Evolutionary conservation across 2,113 vertebrate genomes (phyloP).

Genomic region (Cochlearius cochlearius): DNA sequence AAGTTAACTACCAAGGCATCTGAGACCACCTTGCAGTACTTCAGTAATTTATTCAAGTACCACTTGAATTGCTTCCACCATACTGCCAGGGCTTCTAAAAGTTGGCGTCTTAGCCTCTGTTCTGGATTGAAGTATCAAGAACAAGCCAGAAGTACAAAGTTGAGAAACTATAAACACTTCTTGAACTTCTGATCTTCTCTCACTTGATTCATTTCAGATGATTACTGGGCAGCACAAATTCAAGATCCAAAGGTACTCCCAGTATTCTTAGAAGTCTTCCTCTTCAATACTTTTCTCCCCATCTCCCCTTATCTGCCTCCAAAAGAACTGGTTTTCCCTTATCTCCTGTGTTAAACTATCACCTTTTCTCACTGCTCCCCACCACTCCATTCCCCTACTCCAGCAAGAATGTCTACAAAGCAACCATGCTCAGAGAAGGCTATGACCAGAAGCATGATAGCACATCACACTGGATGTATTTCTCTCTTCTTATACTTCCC

Average conservation of each 20-base stretch:
- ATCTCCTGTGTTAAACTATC: neutral
- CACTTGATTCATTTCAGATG: neutral
- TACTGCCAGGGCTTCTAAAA: neutral
- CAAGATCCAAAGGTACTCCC: neutral
- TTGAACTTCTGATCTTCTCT: neutral
- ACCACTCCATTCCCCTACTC: accelerated
- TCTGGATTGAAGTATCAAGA: neutral
- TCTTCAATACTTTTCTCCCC: neutral
- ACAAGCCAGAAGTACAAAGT: neutral
- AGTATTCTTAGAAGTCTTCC: neutral
- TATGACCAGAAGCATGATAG: neutral
- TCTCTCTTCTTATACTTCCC: neutral
- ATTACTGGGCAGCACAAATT: neutral
- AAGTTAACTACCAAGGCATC: neutral
- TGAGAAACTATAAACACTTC: neutral
- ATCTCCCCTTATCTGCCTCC: neutral
- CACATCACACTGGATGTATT: neutral
- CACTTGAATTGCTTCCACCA: neutral
- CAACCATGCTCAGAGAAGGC: neutral
- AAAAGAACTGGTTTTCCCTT: neutral
- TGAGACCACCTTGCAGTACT: neutral
- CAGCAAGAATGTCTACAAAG: neutral
- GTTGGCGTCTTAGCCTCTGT: neutral
- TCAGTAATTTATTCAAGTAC: neutral
- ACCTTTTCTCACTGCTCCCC: neutral